Evolutionary conservation across 2,113 vertebrate species (phyloP), one percentile per base, ranked within the genome.

Genomic region (Actenoides lindsayi): DNA sequence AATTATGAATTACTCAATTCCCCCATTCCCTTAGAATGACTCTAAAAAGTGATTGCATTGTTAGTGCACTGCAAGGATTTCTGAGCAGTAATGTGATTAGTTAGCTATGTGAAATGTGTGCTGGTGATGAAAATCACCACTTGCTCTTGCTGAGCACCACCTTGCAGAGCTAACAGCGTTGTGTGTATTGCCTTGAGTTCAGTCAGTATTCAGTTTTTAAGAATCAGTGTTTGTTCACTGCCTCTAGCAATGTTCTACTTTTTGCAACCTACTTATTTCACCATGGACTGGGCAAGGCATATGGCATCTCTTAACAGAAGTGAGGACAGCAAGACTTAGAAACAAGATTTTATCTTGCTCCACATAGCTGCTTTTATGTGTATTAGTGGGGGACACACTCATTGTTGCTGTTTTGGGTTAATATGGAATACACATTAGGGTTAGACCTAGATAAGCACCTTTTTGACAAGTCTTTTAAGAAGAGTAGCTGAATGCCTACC

Each of bases 1-100:
- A 91, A 96, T 69, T 93, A 84, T 89, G 84, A 77, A 83, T 87
- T 97, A 86, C 87, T 91, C 39, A 94, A 90, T 76, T 83, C 41
- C 62, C 28, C 21, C 84, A 2, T 84, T 89, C 23, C 39, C 35
- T 78, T 50, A 87, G 69, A 89, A 57, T 84, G 21, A 71, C 65
- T 93, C 24, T 73, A 75, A 81, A 69, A 95, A 80, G 69, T 87
- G 74, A 88, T 42, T 87, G 81, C 70, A 59, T 76, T 84, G 31
- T 94, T 94, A 93, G 41, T 84, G 67, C 68, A 79, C 82, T 96
- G 75, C 83, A 90, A 93, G 88, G 80, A 71, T 76, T 91, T 81
- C 71, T 87, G 68, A 93, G 79, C 62, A 73, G 60, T 89, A 69
- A 54, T 35, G n/a, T 92, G 68, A 86, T 87, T 93, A 87, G 53